Evolutionary conservation across 2,113 vertebrate species (phyloP).

Genomic region (Vulpes vulpes): DNA sequence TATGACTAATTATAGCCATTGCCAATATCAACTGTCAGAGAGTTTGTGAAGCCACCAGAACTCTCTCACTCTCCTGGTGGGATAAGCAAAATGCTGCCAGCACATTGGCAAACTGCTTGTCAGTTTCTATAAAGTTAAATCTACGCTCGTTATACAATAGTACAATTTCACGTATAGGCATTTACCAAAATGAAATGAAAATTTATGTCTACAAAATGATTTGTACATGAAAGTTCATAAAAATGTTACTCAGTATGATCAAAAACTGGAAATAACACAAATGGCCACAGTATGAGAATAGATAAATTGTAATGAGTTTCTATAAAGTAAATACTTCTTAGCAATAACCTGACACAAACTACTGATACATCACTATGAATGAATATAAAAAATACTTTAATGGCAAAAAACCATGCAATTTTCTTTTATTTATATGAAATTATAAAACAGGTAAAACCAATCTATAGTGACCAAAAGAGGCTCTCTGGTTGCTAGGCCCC

Average conservation of each 20-base stretch:
- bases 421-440: neutral
- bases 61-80: neutral
- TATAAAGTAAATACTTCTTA: neutral
- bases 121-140: neutral
- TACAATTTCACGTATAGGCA: neutral
- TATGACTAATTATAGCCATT: neutral
- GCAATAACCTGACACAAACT: neutral
- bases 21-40: accelerated
- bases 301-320: neutral
- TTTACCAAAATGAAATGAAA: neutral
- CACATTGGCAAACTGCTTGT: neutral
- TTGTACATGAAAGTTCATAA: neutral
- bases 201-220: neutral
- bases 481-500: accelerated
- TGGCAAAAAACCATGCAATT: neutral
- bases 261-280: neutral
- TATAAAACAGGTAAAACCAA: neutral
- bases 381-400: neutral
- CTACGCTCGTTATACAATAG: neutral
- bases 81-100: neutral
- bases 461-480: neutral
- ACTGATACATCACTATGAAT: neutral
- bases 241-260: neutral
- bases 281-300: neutral
- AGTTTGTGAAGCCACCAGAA: neutral